phyloP scores from a whole-genome alignment of 1,140 invertebrate species.

The Anagrus nilaparvatae region DNA sequence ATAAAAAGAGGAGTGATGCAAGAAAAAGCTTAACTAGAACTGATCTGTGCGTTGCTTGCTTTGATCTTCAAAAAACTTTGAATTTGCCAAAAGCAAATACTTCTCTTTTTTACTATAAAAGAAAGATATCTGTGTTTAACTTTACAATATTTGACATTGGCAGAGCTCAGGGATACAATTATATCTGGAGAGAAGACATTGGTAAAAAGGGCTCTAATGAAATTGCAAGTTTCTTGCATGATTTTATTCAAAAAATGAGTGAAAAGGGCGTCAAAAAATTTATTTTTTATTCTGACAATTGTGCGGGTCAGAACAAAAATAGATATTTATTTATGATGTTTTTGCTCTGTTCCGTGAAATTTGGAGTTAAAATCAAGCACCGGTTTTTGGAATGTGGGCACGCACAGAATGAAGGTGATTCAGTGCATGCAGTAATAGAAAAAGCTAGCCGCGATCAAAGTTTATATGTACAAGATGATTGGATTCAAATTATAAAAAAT shows the following conservation, averaged over 20 bases:
- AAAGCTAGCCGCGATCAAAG: constrained; percentile 19
- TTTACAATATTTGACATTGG: constrained; percentile 23
- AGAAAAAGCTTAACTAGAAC: constrained; percentile 11
- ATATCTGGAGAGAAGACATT: constrained; percentile 21
- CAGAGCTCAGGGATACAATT: constrained; percentile 16
- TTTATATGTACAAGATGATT: constrained; percentile 11
- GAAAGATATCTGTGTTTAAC: constrained; percentile 25
- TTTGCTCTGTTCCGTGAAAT: constrained; percentile 6
- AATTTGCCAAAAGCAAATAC: constrained; percentile 20
- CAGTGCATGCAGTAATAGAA: constrained; percentile 16
- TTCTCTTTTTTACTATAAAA: constrained; percentile 27
- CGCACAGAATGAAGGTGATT: constrained; percentile 18
- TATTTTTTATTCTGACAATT: constrained; percentile 34
- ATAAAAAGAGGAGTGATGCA: constrained; percentile 13
- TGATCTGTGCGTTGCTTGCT: constrained; percentile 17
- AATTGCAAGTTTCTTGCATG: constrained; percentile 21
- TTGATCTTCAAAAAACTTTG: constrained; percentile 27
- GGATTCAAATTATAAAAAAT: constrained; percentile 10
- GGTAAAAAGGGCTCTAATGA: constrained; percentile 25
- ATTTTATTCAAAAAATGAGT: constrained; percentile 19
- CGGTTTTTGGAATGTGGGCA: constrained; percentile 15
- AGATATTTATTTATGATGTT: constrained; percentile 16
- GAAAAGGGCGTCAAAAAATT: constrained; percentile 21
- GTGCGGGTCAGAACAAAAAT: constrained; percentile 34
- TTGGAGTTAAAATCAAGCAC: constrained; percentile 12